Conservation (phyloP, 2,113 vertebrate genomes). For the Oncorhynchus tshawytscha region DNA sequence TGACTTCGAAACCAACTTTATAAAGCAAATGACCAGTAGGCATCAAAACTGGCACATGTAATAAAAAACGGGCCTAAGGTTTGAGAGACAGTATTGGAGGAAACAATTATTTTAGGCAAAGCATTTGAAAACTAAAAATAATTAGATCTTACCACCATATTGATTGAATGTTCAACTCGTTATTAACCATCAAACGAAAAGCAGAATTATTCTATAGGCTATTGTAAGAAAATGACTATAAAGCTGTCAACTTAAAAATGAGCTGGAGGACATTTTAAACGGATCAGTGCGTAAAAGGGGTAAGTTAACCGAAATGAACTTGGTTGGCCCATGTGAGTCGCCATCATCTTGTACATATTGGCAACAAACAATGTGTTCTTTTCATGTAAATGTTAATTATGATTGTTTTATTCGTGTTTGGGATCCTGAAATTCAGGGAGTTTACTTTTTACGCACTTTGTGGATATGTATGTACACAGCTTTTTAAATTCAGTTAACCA, state of each 20-base stretch:
- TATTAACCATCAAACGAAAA: constrained; percentile 44
- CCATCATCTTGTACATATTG: constrained; percentile 87
- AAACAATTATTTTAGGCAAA: constrained; percentile 47
- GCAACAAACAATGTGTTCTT: constrained; percentile 79
- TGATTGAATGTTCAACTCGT: constrained; percentile 49
- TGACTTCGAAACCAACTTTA: constrained; percentile 32
- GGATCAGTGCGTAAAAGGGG: constrained; percentile 44
- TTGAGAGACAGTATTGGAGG: constrained; percentile 54
- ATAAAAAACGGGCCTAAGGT: constrained; percentile 76
- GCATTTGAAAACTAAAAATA: constrained; percentile 36
- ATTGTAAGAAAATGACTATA: constrained; percentile 27
- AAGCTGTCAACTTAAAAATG: constrained; percentile 41
- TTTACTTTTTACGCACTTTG: constrained; percentile 99
- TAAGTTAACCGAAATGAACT: constrained; percentile 61
- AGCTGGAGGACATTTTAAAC: constrained; percentile 42
- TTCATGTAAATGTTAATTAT: constrained; percentile 91
- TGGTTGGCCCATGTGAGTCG: constrained; percentile 72
- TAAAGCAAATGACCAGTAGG: constrained; percentile 10
- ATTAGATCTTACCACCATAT: constrained; percentile 33
- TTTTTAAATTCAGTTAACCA: constrained; percentile 95
- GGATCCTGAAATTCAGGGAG: constrained; percentile 98
- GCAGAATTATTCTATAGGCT: constrained; percentile 6
- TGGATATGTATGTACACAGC: constrained; percentile 99
- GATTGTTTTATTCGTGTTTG: constrained; percentile 84
- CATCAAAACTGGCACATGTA: constrained; percentile 47